Percentiles rank a stretch among this genome's conserved stretches.
These are phyloP conservation scores for Apogon hyalosoma DNA, from an alignment of 2,797 vertebrate genomes.

Conservation along the genomic window DNA sequence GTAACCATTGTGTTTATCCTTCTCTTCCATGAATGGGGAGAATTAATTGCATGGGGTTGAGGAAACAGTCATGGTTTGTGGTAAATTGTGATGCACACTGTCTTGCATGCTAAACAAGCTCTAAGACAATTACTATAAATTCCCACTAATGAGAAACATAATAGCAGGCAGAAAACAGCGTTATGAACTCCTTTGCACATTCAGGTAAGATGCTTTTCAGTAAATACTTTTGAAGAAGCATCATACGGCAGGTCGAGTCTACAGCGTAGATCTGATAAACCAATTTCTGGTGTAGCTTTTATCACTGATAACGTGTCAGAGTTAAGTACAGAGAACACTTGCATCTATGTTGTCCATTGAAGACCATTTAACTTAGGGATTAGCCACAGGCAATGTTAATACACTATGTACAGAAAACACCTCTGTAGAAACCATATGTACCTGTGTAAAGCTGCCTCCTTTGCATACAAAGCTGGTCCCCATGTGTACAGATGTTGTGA, in stretches of 20 bases:
- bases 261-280: constrained; percentile 34
- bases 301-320: constrained; percentile 22
- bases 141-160: constrained; percentile 61
- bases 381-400: constrained; percentile 31
- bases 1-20: constrained; percentile 75
- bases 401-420: constrained; percentile 31
- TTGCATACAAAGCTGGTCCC: constrained; percentile 59
- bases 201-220: constrained; percentile 31
- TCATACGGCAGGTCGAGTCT: constrained; percentile 1
- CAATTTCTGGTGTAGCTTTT: constrained; percentile 9
- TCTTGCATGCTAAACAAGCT: constrained; percentile 64
- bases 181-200: constrained; percentile 23
- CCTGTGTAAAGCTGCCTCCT: constrained; percentile 41
- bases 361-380: constrained; percentile 48
- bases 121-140: constrained; percentile 65
- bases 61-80: constrained; percentile 68
- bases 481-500: constrained; percentile 81
- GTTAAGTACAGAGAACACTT: constrained; percentile 17
- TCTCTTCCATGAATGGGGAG: constrained; percentile 65
- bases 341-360: constrained; percentile 9
- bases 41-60: constrained; percentile 74
- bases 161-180: constrained; percentile 39
- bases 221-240: constrained; percentile 14
- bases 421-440: constrained; percentile 50
- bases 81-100: constrained; percentile 53